Base-by-base conservation (phyloP, 1,140 invertebrate species). In the Gryllus bimaculatus region DNA sequence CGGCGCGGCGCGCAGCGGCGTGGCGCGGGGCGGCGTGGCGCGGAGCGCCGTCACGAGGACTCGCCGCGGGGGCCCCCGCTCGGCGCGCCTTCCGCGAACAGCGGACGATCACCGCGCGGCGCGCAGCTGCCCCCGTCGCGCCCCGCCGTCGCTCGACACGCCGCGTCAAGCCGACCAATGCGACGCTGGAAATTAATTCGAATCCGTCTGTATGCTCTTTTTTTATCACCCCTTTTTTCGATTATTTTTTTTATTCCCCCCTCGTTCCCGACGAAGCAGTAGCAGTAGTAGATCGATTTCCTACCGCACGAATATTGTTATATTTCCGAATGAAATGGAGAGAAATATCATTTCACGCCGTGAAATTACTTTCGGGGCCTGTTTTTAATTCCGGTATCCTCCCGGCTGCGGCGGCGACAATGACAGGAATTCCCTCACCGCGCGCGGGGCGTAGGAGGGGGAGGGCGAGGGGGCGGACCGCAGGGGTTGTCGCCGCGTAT, bases 261-360 rank as follows among this genome's bases (percentile, higher is more conserved):
- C 54, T 66, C 54, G 54, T 13, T 66, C 54, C 54, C 54, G 54
- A 39, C 26, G 26, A 39, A 39, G 26, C 26, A 39, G 26, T 39
- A 39, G 26, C 26, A 39, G 26, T 39, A 39, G 26, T 66, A 66
- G 54, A 66, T 66, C 54, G 54, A 66, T 66, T 66, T 66, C 54
- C 54, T 66, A 66, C 54, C 54, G 26, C 26, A 13, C 54, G 54
- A 66, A 66, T 66, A 66, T 66, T 66, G 54, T 66, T 66, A 66
- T 66, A 66, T 66, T 66, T 66, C 26, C 54, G 54, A 66, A 66
- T 66, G 54, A 66, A 66, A 66, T 66, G 54, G 54, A 66, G 54
- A 66, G 54, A 66, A 66, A 66, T 66, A 66, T 66, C 54, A 66
- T 66, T 66, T 66, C 54, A 66, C 54, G 54, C 54, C 54, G 54